phyloP scores from a whole-genome alignment of 2,888 invertebrate species.

The Odiellus spinosus region DNA sequence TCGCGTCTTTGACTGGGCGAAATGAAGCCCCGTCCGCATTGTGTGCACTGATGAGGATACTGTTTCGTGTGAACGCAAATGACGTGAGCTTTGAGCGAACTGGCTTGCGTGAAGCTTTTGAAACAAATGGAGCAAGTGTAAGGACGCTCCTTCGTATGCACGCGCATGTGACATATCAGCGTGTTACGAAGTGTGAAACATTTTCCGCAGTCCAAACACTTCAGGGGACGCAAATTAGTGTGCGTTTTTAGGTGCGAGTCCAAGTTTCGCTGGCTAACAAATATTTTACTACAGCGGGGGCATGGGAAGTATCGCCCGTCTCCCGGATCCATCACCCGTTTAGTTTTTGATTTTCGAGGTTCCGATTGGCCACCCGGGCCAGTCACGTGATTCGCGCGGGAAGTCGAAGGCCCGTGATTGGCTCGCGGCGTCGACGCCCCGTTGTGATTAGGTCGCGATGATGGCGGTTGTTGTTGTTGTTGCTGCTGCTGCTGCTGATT shows the following conservation, averaged over 20 bases:
- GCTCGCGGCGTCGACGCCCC: too few species aligned
- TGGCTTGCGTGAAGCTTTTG: slow-evolving; percentile 11
- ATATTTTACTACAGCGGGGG: slow-evolving; percentile 12
- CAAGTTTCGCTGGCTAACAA: slow-evolving; percentile 9
- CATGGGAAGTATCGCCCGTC: slow-evolving; percentile 6
- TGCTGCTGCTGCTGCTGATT: too few species aligned
- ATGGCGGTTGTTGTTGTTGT: too few species aligned
- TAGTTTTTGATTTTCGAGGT: too few species aligned
- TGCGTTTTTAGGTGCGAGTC: slow-evolving; percentile 15
- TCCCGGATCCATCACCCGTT: too few species aligned
- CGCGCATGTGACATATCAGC: slow-evolving; percentile 13
- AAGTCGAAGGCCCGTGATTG: too few species aligned
- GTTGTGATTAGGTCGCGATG: too few species aligned
- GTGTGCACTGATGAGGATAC: slow-evolving; percentile 13
- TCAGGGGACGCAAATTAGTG: slow-evolving; percentile 11
- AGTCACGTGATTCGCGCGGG: too few species aligned
- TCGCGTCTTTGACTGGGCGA: slow-evolving; percentile 13
- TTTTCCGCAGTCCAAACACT: slow-evolving; percentile 15
- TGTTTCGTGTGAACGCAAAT: slow-evolving; percentile 16
- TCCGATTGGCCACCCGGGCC: too few species aligned
- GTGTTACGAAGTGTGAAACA: slow-evolving; percentile 15
- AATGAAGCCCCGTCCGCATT: slow-evolving; percentile 14
- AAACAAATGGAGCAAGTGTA: slow-evolving; percentile 7
- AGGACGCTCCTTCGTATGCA: slow-evolving; percentile 12
- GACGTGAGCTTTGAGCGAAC: slow-evolving; percentile 11